A percentile compares a stretch with the other conserved stretches of the same genome.
Evolutionary conservation across 2,113 vertebrate genomes (phyloP).

Genomic region (Mustelus asterias): DNA sequence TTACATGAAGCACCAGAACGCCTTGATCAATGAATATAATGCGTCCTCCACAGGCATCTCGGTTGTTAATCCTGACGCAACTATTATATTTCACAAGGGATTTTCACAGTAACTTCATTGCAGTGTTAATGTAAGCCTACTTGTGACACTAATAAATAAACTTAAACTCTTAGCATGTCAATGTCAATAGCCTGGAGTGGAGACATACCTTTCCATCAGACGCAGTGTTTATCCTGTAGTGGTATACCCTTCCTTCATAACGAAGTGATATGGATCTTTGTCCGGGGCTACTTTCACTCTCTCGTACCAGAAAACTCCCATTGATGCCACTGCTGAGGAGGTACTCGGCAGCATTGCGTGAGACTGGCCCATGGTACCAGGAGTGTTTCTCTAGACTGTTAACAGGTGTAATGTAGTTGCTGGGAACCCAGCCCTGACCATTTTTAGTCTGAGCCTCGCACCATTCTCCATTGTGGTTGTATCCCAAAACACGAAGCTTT

Average conservation of each 20-base stretch:
- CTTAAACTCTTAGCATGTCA: neutral
- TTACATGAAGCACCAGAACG: neutral
- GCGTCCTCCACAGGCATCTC: neutral
- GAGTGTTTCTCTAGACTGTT: conserved; percentile 78
- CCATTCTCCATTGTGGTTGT: conserved; percentile 80
- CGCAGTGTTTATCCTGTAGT: conserved; percentile 97
- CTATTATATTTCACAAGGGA: neutral
- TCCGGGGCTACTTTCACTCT: conserved; percentile 74
- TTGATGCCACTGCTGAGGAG: conserved; percentile 76
- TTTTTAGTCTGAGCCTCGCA: conserved; percentile 77
- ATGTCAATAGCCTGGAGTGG: neutral
- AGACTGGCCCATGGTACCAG: conserved; percentile 74
- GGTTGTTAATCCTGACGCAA: neutral
- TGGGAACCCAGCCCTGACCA: conserved; percentile 76
- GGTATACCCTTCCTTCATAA: conserved; percentile 83
- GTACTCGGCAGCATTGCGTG: conserved; percentile 68
- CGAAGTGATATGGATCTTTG: conserved; percentile 70
- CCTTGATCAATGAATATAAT: neutral
- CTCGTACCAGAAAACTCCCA: conserved; percentile 73
- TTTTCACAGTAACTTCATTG: too few species aligned
- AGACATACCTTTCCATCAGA: conserved; percentile 82
- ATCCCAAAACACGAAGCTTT: conserved; percentile 74
- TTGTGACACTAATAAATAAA: too few species aligned
- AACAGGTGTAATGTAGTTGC: conserved; percentile 76
- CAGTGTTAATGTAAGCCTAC: too few species aligned